A percentile compares a stretch with the other conserved stretches of the same genome.
These are phyloP conservation scores for Hiodon alosoides DNA, from an alignment of 2,113 vertebrate genomes.

Conservation along the genomic window DNA sequence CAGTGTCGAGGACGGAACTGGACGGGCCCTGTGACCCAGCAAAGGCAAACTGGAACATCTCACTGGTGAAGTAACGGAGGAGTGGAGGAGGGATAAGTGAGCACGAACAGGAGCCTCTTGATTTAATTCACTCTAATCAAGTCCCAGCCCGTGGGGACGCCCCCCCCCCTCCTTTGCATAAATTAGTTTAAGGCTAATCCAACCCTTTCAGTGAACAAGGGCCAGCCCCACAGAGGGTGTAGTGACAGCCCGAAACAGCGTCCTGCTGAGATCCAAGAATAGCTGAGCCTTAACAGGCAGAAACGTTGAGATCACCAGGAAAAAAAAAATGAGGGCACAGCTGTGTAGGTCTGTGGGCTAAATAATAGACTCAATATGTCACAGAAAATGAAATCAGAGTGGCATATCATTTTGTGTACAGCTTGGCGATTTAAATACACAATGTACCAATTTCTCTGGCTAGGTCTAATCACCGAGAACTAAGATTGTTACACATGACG, in stretches of 20 bases:
- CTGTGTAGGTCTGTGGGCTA: slow-evolving; percentile 63
- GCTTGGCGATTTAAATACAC: slow-evolving; percentile 34
- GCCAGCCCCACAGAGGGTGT: slow-evolving; percentile 22
- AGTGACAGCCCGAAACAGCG: slow-evolving; percentile 48
- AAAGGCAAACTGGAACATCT: background rate
- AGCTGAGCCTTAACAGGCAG: slow-evolving; percentile 59
- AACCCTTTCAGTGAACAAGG: slow-evolving; percentile 31
- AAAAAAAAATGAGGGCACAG: slow-evolving; percentile 52
- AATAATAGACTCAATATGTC: slow-evolving; percentile 66
- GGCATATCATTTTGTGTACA: slow-evolving; percentile 42
- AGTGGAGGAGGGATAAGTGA: background rate
- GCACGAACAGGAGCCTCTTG: slow-evolving; percentile 8
- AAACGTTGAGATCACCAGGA: slow-evolving; percentile 54
- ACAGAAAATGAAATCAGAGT: slow-evolving; percentile 64
- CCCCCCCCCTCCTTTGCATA: slow-evolving; percentile 10
- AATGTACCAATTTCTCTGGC: slow-evolving; percentile 26
- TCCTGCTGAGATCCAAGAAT: slow-evolving; percentile 53
- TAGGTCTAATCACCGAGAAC: slow-evolving; percentile 4
- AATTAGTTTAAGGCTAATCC: slow-evolving; percentile 14
- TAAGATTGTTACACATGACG: too few relatives aligned
- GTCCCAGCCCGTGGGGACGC: slow-evolving; percentile 1
- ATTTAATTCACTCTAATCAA: slow-evolving; percentile 28
- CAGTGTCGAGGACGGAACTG: too few relatives aligned
- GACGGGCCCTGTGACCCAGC: background rate
- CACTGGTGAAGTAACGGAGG: background rate